phyloP scores from a whole-genome alignment of 2,888 invertebrate genomes.

The Cephus nigrinus region DNA sequence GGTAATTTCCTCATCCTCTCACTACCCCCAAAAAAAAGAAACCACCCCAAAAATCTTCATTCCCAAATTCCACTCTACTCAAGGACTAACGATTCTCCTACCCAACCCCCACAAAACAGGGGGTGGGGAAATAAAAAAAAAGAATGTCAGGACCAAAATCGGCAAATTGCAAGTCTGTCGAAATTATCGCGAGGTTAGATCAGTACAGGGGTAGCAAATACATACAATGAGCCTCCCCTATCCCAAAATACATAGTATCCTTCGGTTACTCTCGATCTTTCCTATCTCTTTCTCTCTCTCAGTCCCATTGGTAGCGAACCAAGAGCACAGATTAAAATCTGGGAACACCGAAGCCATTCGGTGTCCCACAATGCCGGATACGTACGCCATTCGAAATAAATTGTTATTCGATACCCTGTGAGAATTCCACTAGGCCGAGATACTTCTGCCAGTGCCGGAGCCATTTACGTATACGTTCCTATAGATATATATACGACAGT shows the following conservation, averaged over 20 bases:
- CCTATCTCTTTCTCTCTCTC: conserved; percentile 1
- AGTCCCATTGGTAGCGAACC: not conserved
- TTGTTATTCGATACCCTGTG: conserved; percentile 65
- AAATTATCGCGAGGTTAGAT: conserved; percentile 58
- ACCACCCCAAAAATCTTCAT: not conserved
- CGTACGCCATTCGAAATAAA: conserved; percentile 45
- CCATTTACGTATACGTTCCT: no score
- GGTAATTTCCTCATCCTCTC: no score
- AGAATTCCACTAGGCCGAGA: conserved; percentile 42
- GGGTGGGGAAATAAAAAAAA: not conserved
- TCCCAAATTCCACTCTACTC: not conserved
- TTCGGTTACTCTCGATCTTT: not conserved
- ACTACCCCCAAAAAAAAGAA: no score
- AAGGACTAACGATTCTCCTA: not conserved
- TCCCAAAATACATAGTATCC: not conserved
- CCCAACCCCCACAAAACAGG: not conserved
- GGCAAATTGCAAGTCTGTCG: conserved; percentile 62
- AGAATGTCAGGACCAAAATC: not conserved
- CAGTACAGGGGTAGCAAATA: conserved; percentile 25
- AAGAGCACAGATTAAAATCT: not conserved
- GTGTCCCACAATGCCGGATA: conserved; percentile 23
- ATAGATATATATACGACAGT: not conserved
- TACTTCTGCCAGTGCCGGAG: no score
- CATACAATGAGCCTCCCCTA: conserved; percentile 51
- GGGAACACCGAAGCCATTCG: conserved; percentile 3